Base-by-base conservation (phyloP, 2,113 vertebrate genomes). In the Labeo rohita region DNA sequence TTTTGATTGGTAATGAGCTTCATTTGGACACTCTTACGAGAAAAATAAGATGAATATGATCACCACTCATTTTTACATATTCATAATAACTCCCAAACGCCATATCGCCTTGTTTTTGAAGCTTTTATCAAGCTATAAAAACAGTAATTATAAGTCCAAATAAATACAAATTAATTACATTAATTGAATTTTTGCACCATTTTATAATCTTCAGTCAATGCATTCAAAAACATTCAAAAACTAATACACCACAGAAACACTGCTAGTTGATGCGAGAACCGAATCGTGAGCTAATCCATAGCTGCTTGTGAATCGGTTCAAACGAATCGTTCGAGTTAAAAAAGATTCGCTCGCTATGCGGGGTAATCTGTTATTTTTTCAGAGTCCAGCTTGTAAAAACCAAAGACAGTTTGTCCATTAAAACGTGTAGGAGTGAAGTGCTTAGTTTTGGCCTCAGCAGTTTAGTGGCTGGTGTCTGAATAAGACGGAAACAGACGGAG, bases 401-500 rank as follows among this genome's bases (percentile, higher is more conserved):
- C 28, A 10, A 43, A 80, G 6, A 39, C n/a, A 50, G 28, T 87
- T 89, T 85, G 61, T 83, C 74, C 39, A 84, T 52, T 73, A 52
- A 80, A 72, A 86, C 23, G 78, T 88, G 66, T 43, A 70, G 59
- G 45, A 75, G 50, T 73, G 78, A 82, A 28, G 73, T n/a, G 56
- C 50, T 36, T 28, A 43, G 34, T 70, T 86, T 85, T 80, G 84
- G 75, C 83, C 74, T 89, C 90, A 89, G 90, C 88, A 86, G 56
- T 87, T 89, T 87, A 80, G 54, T 78, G 84, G 80, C 70, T 75
- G 49, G 21, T 86, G 85, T 73, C 82, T 84, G 28, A 52, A 79
- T 28, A 52, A 73, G 66, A 56, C 9, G 52, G 76, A 82, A 87
- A 90, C 90, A 91, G 90, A 88, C 87, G 90, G 89, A 45, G 83